Conservation (phyloP, 92 coral and sea anemone genomes). For the Epizoanthus ramosus region DNA sequence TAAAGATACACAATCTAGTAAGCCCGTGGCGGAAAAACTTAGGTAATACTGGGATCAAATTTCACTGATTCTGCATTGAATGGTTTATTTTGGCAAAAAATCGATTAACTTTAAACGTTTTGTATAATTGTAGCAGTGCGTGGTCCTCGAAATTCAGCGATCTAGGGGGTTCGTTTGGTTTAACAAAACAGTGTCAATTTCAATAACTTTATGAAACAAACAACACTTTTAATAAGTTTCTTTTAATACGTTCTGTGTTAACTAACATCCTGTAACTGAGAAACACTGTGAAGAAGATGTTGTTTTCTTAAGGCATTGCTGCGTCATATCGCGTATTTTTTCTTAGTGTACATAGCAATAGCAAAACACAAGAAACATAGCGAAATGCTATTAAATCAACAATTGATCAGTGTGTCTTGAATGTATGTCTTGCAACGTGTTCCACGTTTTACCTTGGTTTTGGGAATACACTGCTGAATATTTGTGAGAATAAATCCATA, state of each 20-base stretch:
- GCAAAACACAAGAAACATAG: not conserved
- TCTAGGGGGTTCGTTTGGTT: not conserved
- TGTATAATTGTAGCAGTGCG: not conserved
- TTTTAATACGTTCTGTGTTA: not conserved
- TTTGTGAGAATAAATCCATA: not conserved
- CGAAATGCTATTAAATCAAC: not conserved
- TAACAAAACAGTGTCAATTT: slow-evolving; percentile 5
- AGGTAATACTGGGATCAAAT: not conserved
- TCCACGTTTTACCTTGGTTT: not conserved
- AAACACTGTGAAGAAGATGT: not conserved
- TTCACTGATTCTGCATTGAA: not conserved
- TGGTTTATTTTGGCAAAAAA: not conserved
- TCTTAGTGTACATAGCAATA: no score
- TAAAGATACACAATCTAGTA: not conserved
- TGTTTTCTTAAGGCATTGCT: not conserved
- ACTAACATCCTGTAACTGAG: not conserved
- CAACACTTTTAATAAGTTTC: not conserved
- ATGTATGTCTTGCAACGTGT: not conserved
- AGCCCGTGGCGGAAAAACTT: not conserved
- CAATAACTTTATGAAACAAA: not conserved
- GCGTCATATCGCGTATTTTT: not conserved
- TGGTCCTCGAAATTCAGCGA: not conserved
- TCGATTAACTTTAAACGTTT: not conserved
- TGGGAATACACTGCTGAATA: not conserved
- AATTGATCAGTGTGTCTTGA: not conserved